These are phyloP conservation scores for Rhodophaea formosa DNA, from an alignment of 2,888 invertebrate genomes.

Conservation along the genomic window DNA sequence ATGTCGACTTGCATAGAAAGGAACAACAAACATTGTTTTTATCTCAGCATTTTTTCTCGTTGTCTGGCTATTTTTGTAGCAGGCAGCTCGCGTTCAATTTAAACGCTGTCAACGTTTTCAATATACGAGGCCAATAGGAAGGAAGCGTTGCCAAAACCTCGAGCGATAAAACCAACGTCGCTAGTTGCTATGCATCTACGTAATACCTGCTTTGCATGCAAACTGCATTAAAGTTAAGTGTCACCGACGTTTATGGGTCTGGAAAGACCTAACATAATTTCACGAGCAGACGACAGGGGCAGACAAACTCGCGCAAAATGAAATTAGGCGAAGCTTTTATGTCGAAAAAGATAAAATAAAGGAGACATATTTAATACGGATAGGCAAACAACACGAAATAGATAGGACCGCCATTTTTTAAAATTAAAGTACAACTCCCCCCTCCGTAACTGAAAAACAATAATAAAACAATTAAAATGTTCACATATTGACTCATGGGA, in stretches of 20 bases:
- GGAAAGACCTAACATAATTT: constrained; percentile 11
- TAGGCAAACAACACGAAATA: neutral
- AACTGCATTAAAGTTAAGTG: constrained; percentile 13
- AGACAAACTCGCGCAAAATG: neutral
- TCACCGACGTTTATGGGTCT: constrained; percentile 10
- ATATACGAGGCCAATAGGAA: constrained; percentile 15
- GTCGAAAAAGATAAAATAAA: neutral
- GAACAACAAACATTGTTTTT: neutral
- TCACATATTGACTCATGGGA: too few species aligned
- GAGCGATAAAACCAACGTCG: constrained; percentile 1
- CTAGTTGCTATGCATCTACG: neutral
- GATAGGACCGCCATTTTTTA: too few species aligned
- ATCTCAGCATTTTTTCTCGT: neutral
- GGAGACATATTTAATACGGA: neutral
- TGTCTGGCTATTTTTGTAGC: neutral
- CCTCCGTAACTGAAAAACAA: too few species aligned
- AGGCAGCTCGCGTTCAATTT: constrained; percentile 1
- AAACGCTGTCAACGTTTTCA: constrained; percentile 1
- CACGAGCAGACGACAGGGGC: neutral
- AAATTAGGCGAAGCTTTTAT: neutral
- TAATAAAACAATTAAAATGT: too few species aligned
- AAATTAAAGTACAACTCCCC: too few species aligned
- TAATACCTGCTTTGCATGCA: constrained; percentile 7
- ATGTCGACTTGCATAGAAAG: neutral
- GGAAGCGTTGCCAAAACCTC: constrained; percentile 13